Evolutionary conservation across 1,140 invertebrate genomes (phyloP).

Genomic region (silkworm (Bombyx mori)): DNA sequence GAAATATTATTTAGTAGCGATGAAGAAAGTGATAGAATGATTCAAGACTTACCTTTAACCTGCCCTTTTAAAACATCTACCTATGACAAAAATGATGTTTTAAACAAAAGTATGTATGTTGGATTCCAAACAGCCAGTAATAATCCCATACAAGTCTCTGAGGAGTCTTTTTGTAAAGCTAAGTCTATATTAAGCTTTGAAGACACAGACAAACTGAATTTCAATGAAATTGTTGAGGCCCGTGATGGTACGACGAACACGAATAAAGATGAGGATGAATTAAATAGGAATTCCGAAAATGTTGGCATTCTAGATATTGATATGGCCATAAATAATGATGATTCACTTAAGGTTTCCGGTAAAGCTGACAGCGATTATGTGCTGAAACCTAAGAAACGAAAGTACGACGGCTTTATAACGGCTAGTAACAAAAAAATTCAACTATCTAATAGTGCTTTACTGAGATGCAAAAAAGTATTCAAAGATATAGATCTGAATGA

Average conservation of each 20-base stretch:
- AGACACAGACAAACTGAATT: neutral
- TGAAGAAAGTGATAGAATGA: constrained; percentile 37
- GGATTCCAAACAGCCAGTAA: constrained; percentile 61
- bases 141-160: constrained; percentile 47
- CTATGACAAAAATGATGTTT: constrained; percentile 26
- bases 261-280: neutral
- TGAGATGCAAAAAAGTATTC: constrained; percentile 26
- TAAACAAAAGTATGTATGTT: constrained; percentile 55
- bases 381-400: neutral
- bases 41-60: constrained; percentile 41
- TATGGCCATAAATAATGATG: neutral
- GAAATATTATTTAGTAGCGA: constrained; percentile 56
- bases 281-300: neutral
- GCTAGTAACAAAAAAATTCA: constrained; percentile 31
- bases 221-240: neutral
- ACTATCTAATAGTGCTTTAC: constrained; percentile 27
- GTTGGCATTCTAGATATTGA: neutral
- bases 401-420: constrained; percentile 26
- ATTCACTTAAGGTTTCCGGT: too few relatives aligned
- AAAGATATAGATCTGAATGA: constrained; percentile 24
- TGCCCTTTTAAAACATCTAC: constrained; percentile 46
- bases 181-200: constrained; percentile 31
- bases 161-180: constrained; percentile 51
- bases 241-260: neutral
- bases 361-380: too few relatives aligned